Conservation (phyloP, 92 coral and sea anemone genomes). For the Diadumene lineata region DNA sequence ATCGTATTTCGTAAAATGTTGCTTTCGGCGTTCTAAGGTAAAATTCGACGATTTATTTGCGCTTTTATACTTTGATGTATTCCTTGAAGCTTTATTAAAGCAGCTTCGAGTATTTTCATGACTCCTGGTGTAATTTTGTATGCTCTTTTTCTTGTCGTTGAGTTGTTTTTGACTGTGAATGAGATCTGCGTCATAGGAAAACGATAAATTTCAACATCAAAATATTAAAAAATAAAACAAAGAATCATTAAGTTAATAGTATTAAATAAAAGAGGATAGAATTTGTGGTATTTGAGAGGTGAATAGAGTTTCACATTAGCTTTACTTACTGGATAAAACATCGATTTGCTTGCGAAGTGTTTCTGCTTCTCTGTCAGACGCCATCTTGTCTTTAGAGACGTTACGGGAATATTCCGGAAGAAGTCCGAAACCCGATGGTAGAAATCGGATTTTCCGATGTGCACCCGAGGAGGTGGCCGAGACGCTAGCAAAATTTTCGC, state of each 20-base stretch:
- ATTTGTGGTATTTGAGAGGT: too few relatives aligned
- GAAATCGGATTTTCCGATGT: too few relatives aligned
- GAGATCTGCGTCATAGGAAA: constrained; percentile 32
- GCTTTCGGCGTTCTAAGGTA: constrained; percentile 1
- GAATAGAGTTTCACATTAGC: background rate
- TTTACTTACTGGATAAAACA: constrained; percentile 64
- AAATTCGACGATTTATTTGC: constrained; percentile 1
- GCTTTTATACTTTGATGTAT: background rate
- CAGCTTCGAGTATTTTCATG: background rate
- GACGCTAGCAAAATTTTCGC: too few relatives aligned
- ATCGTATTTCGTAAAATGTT: background rate
- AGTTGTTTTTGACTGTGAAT: constrained; percentile 52
- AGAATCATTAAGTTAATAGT: background rate
- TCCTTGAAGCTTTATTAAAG: background rate
- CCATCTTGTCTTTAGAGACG: constrained; percentile 43
- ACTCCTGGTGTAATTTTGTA: constrained; percentile 12
- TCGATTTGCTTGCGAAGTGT: constrained; percentile 71
- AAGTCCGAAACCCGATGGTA: too few relatives aligned
- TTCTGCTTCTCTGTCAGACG: constrained; percentile 53
- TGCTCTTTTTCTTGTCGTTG: constrained; percentile 7
- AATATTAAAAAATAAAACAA: too few relatives aligned
- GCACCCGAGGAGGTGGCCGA: too few relatives aligned
- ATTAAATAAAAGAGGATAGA: background rate
- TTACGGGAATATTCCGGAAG: background rate
- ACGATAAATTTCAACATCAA: background rate